A percentile compares a stretch with the other conserved stretches of the same genome.
phyloP scores from a whole-genome alignment of 2,888 invertebrate species.

The Mesoligia furuncula region DNA sequence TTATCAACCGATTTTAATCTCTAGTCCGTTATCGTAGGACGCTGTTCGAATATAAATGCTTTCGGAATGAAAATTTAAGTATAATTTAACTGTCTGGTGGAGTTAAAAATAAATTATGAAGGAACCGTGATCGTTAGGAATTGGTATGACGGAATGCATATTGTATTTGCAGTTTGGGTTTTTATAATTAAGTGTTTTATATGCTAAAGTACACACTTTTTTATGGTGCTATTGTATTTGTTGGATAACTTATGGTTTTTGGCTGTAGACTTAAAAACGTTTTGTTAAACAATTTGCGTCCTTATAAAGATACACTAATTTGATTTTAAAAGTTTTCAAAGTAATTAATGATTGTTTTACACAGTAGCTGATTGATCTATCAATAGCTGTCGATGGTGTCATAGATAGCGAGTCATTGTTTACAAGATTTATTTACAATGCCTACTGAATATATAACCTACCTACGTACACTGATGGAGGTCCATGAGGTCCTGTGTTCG shows the following conservation, averaged over 20 bases:
- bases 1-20: constrained; percentile 71
- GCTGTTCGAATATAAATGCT: constrained; percentile 64
- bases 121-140: constrained; percentile 42
- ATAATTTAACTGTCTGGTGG: constrained; percentile 66
- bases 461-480: neutral
- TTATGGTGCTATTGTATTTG: neutral
- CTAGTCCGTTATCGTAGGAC: constrained; percentile 67
- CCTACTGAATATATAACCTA: neutral
- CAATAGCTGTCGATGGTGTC: constrained; percentile 14
- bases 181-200: constrained; percentile 41
- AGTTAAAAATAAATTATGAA: constrained; percentile 63
- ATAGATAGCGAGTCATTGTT: constrained; percentile 17
- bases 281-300: neutral
- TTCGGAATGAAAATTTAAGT: constrained; percentile 65
- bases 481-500: neutral
- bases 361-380: constrained; percentile 28
- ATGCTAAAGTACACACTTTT: constrained; percentile 5
- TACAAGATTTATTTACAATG: constrained; percentile 29
- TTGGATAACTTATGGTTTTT: neutral
- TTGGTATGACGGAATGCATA: constrained; percentile 52
- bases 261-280: neutral
- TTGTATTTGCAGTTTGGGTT: constrained; percentile 50
- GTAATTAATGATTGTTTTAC: constrained; percentile 10
- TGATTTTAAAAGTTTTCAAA: neutral
- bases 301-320: neutral